A percentile compares a stretch with the other conserved stretches of the same genome.
Evolutionary conservation across 2,113 vertebrate genomes (phyloP).

Genomic region (Tragelaphus imberbis): DNA sequence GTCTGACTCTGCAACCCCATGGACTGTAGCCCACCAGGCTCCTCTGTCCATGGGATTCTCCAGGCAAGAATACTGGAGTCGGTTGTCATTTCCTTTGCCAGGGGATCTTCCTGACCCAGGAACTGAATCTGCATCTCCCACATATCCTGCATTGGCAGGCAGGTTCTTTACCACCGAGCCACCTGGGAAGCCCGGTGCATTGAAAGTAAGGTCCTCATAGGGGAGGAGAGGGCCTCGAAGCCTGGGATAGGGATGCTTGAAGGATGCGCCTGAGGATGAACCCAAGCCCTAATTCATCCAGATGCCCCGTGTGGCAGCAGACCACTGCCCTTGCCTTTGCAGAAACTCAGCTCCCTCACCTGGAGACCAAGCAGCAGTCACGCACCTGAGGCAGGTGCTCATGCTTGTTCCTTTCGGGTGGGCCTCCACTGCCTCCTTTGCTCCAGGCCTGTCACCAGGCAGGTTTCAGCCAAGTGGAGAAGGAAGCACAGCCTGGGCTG

Average conservation of each 20-base stretch:
- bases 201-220: neutral
- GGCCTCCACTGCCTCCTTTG: neutral
- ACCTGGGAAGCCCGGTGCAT: neutral
- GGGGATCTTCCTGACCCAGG: neutral
- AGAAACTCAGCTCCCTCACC: neutral
- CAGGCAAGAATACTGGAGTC: neutral
- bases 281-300: neutral
- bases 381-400: neutral
- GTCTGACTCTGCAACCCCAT: neutral
- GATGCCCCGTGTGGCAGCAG: neutral
- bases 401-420: neutral
- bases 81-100: neutral
- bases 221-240: neutral
- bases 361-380: neutral
- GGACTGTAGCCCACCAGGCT: neutral
- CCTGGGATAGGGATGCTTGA: neutral
- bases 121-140: neutral
- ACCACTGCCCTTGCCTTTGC: neutral
- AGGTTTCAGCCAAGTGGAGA: neutral
- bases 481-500: neutral
- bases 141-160: neutral
- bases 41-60: neutral
- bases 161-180: neutral
- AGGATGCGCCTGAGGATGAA: neutral
- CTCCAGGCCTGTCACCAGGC: neutral